Evolutionary conservation across 2,113 vertebrate genomes (phyloP).

Genomic region (Aplodontia rufa): DNA sequence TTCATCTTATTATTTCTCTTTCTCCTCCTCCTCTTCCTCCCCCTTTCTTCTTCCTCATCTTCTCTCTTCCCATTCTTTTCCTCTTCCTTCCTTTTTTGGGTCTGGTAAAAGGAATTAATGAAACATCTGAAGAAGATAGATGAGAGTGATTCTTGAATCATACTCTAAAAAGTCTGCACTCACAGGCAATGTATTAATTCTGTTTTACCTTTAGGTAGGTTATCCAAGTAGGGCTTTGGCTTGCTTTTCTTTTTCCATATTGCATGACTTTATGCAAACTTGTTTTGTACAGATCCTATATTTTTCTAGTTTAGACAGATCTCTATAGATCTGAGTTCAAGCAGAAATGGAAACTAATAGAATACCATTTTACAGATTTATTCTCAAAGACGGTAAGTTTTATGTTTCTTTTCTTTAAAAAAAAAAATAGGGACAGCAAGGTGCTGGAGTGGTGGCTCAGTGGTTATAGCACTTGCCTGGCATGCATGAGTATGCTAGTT

Average conservation of each 20-base stretch:
- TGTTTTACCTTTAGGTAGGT: not conserved
- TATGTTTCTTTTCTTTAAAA: too few relatives aligned
- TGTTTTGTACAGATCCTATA: not conserved
- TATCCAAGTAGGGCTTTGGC: not conserved
- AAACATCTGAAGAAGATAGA: not conserved
- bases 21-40: not conserved
- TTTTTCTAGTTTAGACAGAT: not conserved
- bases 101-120: not conserved
- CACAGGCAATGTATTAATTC: not conserved
- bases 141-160: not conserved
- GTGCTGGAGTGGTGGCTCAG: too few relatives aligned
- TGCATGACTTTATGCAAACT: not conserved
- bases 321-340: not conserved
- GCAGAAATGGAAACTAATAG: not conserved
- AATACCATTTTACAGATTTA: not conserved
- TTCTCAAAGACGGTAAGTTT: not conserved
- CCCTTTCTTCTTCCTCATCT: not conserved
- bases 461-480: too few relatives aligned
- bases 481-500: too few relatives aligned
- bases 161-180: not conserved
- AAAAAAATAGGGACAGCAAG: too few relatives aligned
- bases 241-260: not conserved
- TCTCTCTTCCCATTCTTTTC: fast-evolving
- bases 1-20: not conserved
- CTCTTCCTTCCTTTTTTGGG: not conserved